phyloP scores from a whole-genome alignment of 1,140 invertebrate species.

The Brachionus sp. region DNA sequence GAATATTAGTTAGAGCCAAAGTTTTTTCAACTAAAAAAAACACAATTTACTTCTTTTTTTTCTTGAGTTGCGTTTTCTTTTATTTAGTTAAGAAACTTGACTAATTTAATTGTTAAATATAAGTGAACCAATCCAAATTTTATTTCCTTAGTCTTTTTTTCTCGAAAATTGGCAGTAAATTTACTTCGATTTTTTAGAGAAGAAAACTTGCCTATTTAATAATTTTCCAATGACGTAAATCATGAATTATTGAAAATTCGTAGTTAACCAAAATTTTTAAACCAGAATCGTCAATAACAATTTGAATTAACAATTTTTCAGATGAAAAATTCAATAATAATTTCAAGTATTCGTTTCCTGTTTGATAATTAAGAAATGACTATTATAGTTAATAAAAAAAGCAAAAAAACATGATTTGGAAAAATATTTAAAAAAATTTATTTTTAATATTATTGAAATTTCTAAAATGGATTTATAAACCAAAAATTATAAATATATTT shows the following conservation, averaged over 20 bases:
- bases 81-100: constrained; percentile 4
- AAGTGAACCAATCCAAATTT: neutral
- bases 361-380: too few species aligned
- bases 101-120: constrained; percentile 6
- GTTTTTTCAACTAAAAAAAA: neutral
- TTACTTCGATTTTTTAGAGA: neutral
- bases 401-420: too few species aligned
- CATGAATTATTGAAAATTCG: constrained; percentile 4
- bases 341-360: too few species aligned
- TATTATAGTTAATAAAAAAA: too few species aligned
- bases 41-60: neutral
- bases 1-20: neutral
- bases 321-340: neutral
- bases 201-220: neutral
- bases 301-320: neutral
- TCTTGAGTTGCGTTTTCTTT: neutral
- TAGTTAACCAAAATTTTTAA: neutral
- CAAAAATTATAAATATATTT: too few species aligned
- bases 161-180: neutral
- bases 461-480: too few species aligned
- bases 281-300: neutral
- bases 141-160: neutral
- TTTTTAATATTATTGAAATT: too few species aligned
- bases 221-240: neutral
- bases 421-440: too few species aligned